Evolutionary conservation across 2,888 invertebrate species (phyloP).

Genomic region (Actias luna): DNA sequence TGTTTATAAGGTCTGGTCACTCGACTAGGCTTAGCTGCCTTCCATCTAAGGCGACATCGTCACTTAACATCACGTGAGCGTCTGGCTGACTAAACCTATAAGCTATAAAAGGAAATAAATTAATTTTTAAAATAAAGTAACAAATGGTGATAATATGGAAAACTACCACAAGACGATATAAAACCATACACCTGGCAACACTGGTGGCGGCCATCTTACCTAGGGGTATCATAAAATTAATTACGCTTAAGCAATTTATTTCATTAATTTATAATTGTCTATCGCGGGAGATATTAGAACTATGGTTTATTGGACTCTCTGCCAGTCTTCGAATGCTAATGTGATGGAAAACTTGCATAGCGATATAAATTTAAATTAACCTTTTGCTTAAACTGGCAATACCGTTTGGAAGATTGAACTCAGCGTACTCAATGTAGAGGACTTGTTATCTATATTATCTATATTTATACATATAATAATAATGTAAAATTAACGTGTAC

Average conservation of each 20-base stretch:
- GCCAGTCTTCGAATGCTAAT: neutral
- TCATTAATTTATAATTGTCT: slow-evolving; percentile 32
- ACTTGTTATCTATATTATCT: too few relatives aligned
- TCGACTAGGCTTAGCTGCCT: too few relatives aligned
- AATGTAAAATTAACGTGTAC: too few relatives aligned
- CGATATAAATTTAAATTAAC: neutral
- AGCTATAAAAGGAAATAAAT: neutral
- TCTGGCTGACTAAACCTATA: too few relatives aligned
- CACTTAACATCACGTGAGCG: too few relatives aligned
- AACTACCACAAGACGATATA: neutral
- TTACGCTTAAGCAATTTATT: slow-evolving; percentile 42
- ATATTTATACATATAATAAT: too few relatives aligned
- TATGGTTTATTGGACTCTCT: slow-evolving; percentile 1
- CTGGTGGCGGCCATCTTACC: neutral
- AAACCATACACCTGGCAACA: slow-evolving; percentile 1
- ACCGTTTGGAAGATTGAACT: neutral
- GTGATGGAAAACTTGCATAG: neutral
- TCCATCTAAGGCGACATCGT: too few relatives aligned
- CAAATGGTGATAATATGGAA: neutral
- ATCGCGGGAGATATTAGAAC: slow-evolving; percentile 20
- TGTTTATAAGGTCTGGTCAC: too few relatives aligned
- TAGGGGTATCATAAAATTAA: slow-evolving; percentile 39
- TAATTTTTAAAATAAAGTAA: neutral
- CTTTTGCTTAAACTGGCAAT: neutral
- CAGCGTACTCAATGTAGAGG: neutral